Evolutionary conservation across 2,113 vertebrate species (phyloP), one percentile per base, ranked within the genome.

Genomic region (Pithys albifrons): DNA sequence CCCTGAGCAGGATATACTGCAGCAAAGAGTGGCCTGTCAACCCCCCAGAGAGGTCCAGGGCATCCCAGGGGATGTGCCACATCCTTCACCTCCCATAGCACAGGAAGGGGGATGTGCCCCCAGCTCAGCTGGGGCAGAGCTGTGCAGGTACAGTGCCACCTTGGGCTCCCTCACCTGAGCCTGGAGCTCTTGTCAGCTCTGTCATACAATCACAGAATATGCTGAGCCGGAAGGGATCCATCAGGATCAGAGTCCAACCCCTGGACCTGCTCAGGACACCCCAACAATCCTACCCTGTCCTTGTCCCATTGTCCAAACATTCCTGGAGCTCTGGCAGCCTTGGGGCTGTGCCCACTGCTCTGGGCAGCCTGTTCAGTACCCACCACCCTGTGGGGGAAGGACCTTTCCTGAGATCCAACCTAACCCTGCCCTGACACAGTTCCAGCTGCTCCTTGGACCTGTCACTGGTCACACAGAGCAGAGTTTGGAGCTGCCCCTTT

Each of bases 11-110:
- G 2, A 15, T 3, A 4, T 10, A 16, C 2, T 49, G 84, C 61
- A 80, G 58, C 65, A 46, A 17, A 25, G 2, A 5, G 19, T 20
- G 61, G 85, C 17, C 49, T 37, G 31, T 28, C 35, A 85, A 85
- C 37, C 46, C 22, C 13, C 6, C 29, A 45, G 16, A 2, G 37
- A 10, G 22, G 49, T 7, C 19, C 69, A 33, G 62, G 23, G 14
- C 54, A 23, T 3, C 12, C 67, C 31, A 6, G 0, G 7, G 41
- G 16, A 1, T 0, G 0, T 11, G 25, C 3, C 49, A 27, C 14
- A 4, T 33, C 51, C 31, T 19, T 49, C 20, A 13, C n/a, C 7
- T 28, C 72, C 83, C 65, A 18, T 28, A 22, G 27, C 18, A 15
- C 2, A 23, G 49, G 1, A 18, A 31, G 3, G 46, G 91, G 43